A percentile compares a stretch with the other conserved stretches of the same genome.
Conservation (phyloP, 2,113 vertebrate species). For the Spermophilus dauricus region DNA sequence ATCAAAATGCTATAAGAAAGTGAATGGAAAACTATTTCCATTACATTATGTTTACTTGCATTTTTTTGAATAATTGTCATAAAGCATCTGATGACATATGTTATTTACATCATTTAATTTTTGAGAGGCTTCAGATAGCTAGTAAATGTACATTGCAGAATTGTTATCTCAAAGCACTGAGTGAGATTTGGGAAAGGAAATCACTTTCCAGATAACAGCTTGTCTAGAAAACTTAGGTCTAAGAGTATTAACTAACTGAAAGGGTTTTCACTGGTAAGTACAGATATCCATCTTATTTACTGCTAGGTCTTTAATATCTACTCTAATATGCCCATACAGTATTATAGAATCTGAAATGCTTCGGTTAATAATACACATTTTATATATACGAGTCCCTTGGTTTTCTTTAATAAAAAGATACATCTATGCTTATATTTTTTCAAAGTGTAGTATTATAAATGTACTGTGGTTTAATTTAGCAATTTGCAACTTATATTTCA, state of each 20-base stretch:
- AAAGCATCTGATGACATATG: neutral
- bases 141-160: neutral
- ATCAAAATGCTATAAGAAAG: constrained; percentile 52
- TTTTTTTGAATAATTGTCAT: constrained; percentile 59
- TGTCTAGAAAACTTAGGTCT: neutral
- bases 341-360: neutral
- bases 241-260: constrained; percentile 43
- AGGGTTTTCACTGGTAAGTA: neutral
- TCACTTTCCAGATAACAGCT: neutral
- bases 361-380: neutral
- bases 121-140: neutral
- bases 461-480: neutral
- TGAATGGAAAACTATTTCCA: neutral
- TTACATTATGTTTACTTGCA: neutral
- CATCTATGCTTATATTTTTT: neutral
- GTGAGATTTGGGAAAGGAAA: neutral
- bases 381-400: neutral
- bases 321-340: neutral
- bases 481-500: neutral
- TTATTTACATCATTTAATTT: constrained; percentile 73
- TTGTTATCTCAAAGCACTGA: neutral
- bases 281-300: neutral
- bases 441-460: neutral
- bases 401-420: neutral
- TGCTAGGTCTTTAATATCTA: neutral